Conservation (phyloP, 1,140 invertebrate species). For the Stegodyphus mimosarum region DNA sequence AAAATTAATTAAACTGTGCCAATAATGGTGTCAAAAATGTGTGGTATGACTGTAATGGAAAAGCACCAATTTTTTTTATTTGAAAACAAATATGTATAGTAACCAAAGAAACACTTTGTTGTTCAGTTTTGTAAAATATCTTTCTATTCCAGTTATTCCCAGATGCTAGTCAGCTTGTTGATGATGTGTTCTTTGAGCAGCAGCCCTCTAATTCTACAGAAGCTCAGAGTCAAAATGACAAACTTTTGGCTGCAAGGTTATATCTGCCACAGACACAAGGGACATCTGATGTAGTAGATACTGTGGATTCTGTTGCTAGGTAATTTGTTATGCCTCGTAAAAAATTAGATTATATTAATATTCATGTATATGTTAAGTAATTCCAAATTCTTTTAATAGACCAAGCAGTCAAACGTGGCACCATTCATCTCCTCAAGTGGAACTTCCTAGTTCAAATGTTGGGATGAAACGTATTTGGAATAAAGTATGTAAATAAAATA, state of each 20-base stretch:
- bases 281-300: slow-evolving; percentile 36
- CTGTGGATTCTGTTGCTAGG: slow-evolving; percentile 29
- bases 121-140: background rate
- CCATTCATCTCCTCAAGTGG: slow-evolving; percentile 63
- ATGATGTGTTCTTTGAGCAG: slow-evolving; percentile 60
- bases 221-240: slow-evolving; percentile 33
- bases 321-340: background rate
- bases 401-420: slow-evolving; percentile 64
- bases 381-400: slow-evolving; percentile 24
- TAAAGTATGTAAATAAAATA: slow-evolving; percentile 65
- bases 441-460: slow-evolving; percentile 65
- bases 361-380: background rate
- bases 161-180: slow-evolving; percentile 47
- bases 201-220: slow-evolving; percentile 35
- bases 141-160: slow-evolving; percentile 51
- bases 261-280: slow-evolving; percentile 39
- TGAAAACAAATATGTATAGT: background rate
- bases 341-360: slow-evolving; percentile 43
- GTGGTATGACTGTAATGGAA: no score
- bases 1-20: no score
- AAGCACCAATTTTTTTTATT: background rate
- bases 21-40: no score
- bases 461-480: slow-evolving; percentile 74
- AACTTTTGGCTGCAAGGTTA: slow-evolving; percentile 38
- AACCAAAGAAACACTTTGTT: no score